Evolutionary conservation across 2,888 invertebrate genomes (phyloP), one percentile per base, ranked within the genome.

Genomic region (Amphipoea lucens): DNA sequence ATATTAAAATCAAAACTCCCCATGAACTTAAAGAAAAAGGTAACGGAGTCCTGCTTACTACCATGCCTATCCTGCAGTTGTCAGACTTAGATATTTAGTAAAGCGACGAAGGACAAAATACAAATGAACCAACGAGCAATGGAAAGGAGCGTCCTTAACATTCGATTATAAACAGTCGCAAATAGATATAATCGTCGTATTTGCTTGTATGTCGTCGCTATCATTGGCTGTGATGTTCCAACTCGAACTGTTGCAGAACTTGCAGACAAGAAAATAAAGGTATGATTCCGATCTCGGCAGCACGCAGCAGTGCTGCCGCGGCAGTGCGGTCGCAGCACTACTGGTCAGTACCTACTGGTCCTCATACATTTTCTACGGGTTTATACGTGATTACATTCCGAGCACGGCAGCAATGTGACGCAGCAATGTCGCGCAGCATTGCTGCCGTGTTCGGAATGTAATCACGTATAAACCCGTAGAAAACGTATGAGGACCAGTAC

Each of bases 161-260:
- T 17, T n/a, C n/a, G 4, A 68, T 45, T 45, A 20, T 12, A 42
- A 51, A 29, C 17, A 29, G 9, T 29, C 29, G 23, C 54, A 45
- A 57, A 36, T 57, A 36, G 65, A 57, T 79, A 40, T 23, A 51
- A 69, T 48, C 45, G 20, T 45, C 17, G n/a, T 51, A 69, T n/a
- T 60, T 70, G 17, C n/a, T 36, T 36, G 36, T 42, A 20, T 51
- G n/a, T 54, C 51, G 23, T 20, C 14, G 11, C 20, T 62, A 20
- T 62, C 42, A 36, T 82, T 29, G 17, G 23, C 6, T 11, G 36
- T 36, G 40, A 48, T 40, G 20, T 42, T 40, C 23, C 2, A 51
- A 20, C 29, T 60, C 5, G 4, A 36, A 14, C 17, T 74, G 42
- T 63, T 20, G 4, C 23, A 57, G 9, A 23, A 11, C 57, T 57